phyloP scores from a whole-genome alignment of 2,888 invertebrate species.

The Dasysyrphus albostriatus region DNA sequence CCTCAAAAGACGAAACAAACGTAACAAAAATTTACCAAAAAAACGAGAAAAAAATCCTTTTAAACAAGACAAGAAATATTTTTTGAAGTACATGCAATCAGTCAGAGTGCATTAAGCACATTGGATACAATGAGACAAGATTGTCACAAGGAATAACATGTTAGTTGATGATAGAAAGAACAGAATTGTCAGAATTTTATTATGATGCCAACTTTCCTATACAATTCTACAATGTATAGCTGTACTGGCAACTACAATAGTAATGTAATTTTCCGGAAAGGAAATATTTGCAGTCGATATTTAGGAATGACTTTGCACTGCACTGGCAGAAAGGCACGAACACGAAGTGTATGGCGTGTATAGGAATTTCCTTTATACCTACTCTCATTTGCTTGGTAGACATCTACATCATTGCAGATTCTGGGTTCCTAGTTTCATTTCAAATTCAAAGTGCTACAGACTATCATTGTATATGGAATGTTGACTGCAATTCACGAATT shows the following conservation, averaged over 20 bases:
- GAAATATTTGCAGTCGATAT: slow-evolving; percentile 2
- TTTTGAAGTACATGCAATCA: slow-evolving; percentile 38
- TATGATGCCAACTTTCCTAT: not conserved
- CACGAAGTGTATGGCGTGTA: not conserved
- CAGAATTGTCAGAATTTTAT: slow-evolving; percentile 10
- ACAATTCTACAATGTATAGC: not conserved
- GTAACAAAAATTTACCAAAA: not conserved
- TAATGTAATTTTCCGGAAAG: slow-evolving; percentile 6
- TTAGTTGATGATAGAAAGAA: slow-evolving; percentile 1
- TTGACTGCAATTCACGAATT: slow-evolving; percentile 17
- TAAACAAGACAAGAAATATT: slow-evolving; percentile 7
- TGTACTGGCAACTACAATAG: slow-evolving; percentile 1
- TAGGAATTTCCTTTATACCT: not conserved
- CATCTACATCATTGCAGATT: not conserved
- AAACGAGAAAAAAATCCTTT: not conserved
- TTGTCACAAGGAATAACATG: slow-evolving; percentile 11
- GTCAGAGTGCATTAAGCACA: slow-evolving; percentile 34
- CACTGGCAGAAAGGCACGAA: not conserved
- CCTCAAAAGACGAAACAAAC: not conserved
- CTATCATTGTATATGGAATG: slow-evolving; percentile 1
- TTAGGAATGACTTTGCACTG: not conserved
- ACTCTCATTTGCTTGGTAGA: not conserved
- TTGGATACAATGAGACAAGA: slow-evolving; percentile 11
- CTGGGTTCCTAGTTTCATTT: not conserved
- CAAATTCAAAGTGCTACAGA: slow-evolving; percentile 7